Base-by-base conservation (phyloP, 35 echinoderm and acorn worm genomes). In the Acanthaster planci region DNA sequence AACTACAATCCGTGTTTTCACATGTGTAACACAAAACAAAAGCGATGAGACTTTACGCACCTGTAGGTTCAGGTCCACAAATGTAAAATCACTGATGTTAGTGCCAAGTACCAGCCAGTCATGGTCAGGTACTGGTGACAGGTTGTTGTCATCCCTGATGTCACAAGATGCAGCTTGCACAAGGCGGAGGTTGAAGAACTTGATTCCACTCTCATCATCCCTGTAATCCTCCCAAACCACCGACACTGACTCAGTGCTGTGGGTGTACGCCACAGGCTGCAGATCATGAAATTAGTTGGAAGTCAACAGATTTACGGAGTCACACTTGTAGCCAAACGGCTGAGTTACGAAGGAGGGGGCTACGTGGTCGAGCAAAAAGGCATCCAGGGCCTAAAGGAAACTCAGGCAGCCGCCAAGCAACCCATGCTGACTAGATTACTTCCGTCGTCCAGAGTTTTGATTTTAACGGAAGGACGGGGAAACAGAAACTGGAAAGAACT, bases 151-250 rank as follows among this genome's bases (percentile, higher is more conserved):
- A 37, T 83, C 80, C 59, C 15, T 9, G 31, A 19, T 15, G 18
- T n/a, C 0, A 83, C 80, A 83, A 0, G 55, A 64, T 59, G 60
- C 60, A 68, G 60, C 60, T n/a, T 68, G 23, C 23, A 68, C 23
- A 4, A 68, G 0, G 14, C 60, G 60, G 0, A 68, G 1, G 14
- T 68, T 68, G 60, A 68, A 68, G 1, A 26, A 68, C 34, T 72
- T 72, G 42, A 47, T 47, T 12, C 42, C 42, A 47, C 42, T 47
- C 42, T 47, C 42, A 47, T 47, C 42, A 47, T 47, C 42, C 42
- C 42, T 47, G 42, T 6, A 47, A 47, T 47, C 42, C 42, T 47
- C 42, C 42, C 42, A 68, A 12, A 1, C 60, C 60, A 68, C 60
- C 21, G 23, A 15, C 12, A 68, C 34, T 26, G 60, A 68, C 60